These are phyloP conservation scores for Hemicordylus capensis DNA, from an alignment of 2,113 vertebrate species.

Conservation along the genomic window DNA sequence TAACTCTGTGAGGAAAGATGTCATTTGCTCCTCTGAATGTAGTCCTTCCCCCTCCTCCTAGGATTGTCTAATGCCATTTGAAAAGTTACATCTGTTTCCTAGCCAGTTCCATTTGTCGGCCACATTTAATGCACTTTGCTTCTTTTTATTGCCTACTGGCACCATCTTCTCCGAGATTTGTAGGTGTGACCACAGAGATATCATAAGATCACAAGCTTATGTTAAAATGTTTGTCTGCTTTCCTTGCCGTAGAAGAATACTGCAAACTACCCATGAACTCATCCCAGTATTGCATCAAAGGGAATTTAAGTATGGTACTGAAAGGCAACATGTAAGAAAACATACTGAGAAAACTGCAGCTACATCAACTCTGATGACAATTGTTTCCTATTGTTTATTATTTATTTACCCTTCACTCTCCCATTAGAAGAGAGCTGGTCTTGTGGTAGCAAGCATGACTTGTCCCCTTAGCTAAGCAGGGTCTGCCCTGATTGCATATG, in stretches of 20 bases:
- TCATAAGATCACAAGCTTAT: background rate
- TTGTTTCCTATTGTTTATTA: background rate
- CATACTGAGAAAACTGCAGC: too few relatives aligned
- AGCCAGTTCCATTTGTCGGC: background rate
- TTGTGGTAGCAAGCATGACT: too few relatives aligned
- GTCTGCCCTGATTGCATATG: too few relatives aligned
- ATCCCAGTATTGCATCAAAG: too few relatives aligned
- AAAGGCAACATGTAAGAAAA: background rate
- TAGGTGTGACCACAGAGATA: too few relatives aligned
- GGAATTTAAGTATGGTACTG: background rate
- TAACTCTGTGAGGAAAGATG: background rate
- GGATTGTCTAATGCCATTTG: background rate
- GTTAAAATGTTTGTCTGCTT: background rate
- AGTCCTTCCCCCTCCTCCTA: constrained; percentile 10
- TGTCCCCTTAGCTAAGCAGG: too few relatives aligned
- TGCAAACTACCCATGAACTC: background rate
- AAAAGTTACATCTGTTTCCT: background rate
- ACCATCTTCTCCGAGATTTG: background rate
- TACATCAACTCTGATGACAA: background rate
- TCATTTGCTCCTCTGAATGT: background rate
- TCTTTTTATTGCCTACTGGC: background rate
- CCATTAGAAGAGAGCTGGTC: too few relatives aligned
- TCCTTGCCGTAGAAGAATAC: background rate
- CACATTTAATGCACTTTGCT: background rate
- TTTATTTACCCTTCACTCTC: background rate